These are phyloP conservation scores for Drosophila nikananu DNA, from an alignment of 1,140 invertebrate species.

Conservation along the genomic window DNA sequence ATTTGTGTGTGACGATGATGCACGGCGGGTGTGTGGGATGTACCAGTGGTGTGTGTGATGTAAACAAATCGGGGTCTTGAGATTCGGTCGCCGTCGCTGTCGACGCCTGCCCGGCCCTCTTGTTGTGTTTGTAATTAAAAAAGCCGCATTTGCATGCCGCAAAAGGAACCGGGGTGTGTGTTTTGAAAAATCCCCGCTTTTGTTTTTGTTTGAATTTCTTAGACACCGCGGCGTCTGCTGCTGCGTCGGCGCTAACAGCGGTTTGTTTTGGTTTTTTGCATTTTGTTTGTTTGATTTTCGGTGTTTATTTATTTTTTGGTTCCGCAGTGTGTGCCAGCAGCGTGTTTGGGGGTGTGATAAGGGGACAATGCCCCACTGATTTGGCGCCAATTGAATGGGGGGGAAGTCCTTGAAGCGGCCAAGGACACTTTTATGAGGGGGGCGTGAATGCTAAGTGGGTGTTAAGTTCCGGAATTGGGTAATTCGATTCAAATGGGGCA, in stretches of 20 bases:
- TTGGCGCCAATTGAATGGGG: slow-evolving; percentile 53
- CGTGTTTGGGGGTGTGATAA: slow-evolving; percentile 46
- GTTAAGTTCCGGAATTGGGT: slow-evolving; percentile 10
- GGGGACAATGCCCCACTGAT: slow-evolving; percentile 60
- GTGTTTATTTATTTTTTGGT: slow-evolving; percentile 35
- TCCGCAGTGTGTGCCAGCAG: not conserved
- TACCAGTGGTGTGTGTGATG: slow-evolving; percentile 44
- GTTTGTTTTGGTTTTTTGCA: slow-evolving; percentile 68
- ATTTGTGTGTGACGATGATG: slow-evolving; percentile 17
- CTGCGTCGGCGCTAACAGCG: slow-evolving; percentile 32
- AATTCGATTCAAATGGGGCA: slow-evolving; percentile 19
- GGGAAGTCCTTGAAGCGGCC: slow-evolving; percentile 38
- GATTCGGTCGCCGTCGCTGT: slow-evolving; percentile 59
- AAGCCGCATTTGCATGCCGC: slow-evolving; percentile 65
- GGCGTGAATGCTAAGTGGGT: slow-evolving; percentile 11
- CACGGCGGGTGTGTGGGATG: slow-evolving; percentile 11
- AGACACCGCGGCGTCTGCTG: slow-evolving; percentile 53
- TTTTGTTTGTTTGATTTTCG: slow-evolving; percentile 50
- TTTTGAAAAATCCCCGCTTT: slow-evolving; percentile 38
- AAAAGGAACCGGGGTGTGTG: slow-evolving; percentile 25
- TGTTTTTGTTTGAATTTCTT: slow-evolving; percentile 58
- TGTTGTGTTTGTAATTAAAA: slow-evolving; percentile 67
- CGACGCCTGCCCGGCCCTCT: slow-evolving; percentile 10
- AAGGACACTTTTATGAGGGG: slow-evolving; percentile 23
- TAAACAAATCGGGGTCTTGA: slow-evolving; percentile 83